phyloP scores from a whole-genome alignment of 2,888 invertebrate genomes.

The Dorcus hopei region DNA sequence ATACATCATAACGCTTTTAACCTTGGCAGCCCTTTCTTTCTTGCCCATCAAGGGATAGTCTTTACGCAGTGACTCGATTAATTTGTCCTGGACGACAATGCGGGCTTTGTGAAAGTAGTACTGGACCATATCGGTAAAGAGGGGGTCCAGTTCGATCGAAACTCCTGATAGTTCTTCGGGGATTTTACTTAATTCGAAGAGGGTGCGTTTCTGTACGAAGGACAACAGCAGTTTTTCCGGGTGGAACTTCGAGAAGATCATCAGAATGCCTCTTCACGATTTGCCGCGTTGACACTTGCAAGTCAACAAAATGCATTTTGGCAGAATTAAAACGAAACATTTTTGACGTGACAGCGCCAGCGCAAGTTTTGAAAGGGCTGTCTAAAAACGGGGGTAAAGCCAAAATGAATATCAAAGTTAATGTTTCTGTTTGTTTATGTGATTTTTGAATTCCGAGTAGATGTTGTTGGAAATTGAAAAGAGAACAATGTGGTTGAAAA shows the following conservation, averaged over 20 bases:
- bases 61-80: slow-evolving; percentile 53
- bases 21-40: slow-evolving; percentile 60
- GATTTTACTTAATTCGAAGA: slow-evolving; percentile 9
- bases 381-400: no score
- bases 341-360: no score
- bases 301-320: no score
- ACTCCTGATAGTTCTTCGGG: slow-evolving; percentile 9
- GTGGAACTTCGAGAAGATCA: no score
- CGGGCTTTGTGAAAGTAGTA: slow-evolving; percentile 66
- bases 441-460: no score
- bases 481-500: no score
- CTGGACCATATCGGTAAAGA: slow-evolving; percentile 64
- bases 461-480: no score
- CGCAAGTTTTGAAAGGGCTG: no score
- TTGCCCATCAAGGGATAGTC: slow-evolving; percentile 36
- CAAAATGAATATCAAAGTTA: no score
- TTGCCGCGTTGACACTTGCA: neutral
- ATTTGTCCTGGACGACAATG: slow-evolving; percentile 52
- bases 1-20: slow-evolving; percentile 61
- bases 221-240: neutral
- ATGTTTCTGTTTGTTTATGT: no score
- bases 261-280: neutral
- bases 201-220: neutral
- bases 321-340: no score
- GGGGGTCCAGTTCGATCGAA: slow-evolving; percentile 45